Evolutionary conservation across 2,797 vertebrate genomes (phyloP), one percentile per base, ranked within the genome.

Genomic region (Trematomus bernacchii): DNA sequence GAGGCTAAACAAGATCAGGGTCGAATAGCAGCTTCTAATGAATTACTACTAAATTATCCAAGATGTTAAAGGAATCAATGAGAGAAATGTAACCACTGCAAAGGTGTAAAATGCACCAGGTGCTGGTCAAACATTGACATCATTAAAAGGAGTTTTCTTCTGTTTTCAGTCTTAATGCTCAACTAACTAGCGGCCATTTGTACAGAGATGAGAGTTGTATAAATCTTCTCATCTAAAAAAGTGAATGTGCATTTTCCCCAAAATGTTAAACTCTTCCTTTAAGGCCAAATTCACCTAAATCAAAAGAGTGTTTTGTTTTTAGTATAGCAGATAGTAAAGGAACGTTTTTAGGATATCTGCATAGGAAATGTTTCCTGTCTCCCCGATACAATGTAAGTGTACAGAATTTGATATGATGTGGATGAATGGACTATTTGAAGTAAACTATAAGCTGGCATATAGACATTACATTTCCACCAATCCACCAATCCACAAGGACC

Each of bases 391-490:
- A 65, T 19, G 8, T 4, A 27, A 61, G 21, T 37, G 1, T 33
- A 13, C 3, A 14, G 7, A 23, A 48, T 33, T 63, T 40, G 1
- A 79, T 33, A 2, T 65, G n/a, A 52, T 54, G 30, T 76, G 14
- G 30, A 52, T 21, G 16, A 37, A 47, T 6, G 33, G 14, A 11
- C 1, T 23, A 6, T 57, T 60, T 37, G 33, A 66, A 64, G 16
- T 46, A 6, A 72, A 10, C 48, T 23, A 54, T 59, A 55, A 73
- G 48, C 30, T 42, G 27, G n/a, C 16, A 10, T 27, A 9, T 48
- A 14, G 80, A 55, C 60, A 46, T 13, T 30, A 64, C 18, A 71
- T 73, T 77, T 64, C 16, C 37, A 11, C 33, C 33, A 37, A 37
- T 23, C 16, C 30, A 68, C 37, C 44, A 18, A 18, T 54, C 55